Base-by-base conservation (phyloP, 2,113 vertebrate species). In the Mirounga angustirostris region DNA sequence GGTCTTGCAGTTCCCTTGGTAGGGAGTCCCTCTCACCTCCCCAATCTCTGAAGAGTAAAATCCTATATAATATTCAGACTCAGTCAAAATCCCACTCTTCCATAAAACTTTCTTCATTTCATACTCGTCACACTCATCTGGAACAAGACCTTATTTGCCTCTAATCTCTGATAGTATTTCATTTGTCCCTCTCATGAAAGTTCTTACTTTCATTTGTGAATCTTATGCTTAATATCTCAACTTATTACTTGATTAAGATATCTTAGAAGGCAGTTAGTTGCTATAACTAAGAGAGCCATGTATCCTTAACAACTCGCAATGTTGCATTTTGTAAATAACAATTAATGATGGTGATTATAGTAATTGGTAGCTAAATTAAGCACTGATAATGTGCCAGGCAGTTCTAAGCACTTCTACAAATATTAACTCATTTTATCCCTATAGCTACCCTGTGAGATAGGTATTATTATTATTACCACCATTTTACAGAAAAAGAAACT, bases 351-450 rank as follows among this genome's bases (percentile, higher is more conserved):
- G 81, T 85, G 50, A 85, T 86, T 28, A 89, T 36, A 67, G 26
- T 73, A 59, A 85, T 19, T 85, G 21, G 13, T 74, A 85, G 65
- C 19, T 86, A 85, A 94, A 89, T 74, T 93, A 96, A 95, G 28
- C 22, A 92, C 59, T 65, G 67, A 59, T 24, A 4, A 79, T 46
- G 18, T 50, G 10, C 63, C 84, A 94, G 26, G 24, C 14, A 94
- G 33, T 78, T 92, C 36, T 58, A 59, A 94, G 83, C 15, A 89
- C 2, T 71, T 88, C 79, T 56, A 83, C 12, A 83, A 83, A 61
- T 76, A 96, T 67, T 71, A 94, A 91, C 24, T 88, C 43, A 82
- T 87, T 95, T 46, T 56, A 94, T 56, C 24, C 28, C 91, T 92
- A 58, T 43, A 96, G 86, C 28, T 65, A 73, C 19, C 21, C 10